Base-by-base conservation (phyloP, 2,888 invertebrate genomes). In the Sinodicranocentrus sp. region DNA sequence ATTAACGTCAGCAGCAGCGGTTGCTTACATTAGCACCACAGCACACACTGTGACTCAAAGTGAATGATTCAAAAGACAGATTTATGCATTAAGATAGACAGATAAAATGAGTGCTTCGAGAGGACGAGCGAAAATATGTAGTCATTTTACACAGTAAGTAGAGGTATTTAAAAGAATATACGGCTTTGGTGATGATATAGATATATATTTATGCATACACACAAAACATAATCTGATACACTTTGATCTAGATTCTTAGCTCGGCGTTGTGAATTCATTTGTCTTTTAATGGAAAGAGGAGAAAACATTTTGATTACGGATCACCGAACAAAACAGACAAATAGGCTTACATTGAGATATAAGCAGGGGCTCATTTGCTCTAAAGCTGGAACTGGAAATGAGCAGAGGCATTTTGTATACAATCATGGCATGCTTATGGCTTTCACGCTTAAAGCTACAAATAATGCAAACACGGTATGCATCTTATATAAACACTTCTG, bases 251-350 rank as follows among this genome's bases (percentile, higher is more conserved):
- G 43, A 65, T 48, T 48, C n/a, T 48, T 57, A 25, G 54, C 68
- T 17, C 10, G 44, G 48, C 57, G 33, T 76, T 59, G 44, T 80
- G 72, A 73, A 68, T 82, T 82, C 82, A 73, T 82, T 73, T 73
- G 67, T 68, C 82, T 82, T 68, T 59, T 82, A 82, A 82, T 82
- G 82, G 73, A 82, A 26, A 61, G 80, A 54, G 59, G 73, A 68
- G 82, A 57, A 73, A 73, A 73, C 73, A 82, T 73, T 67, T 82
- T 82, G 73, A 82, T 82, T 82, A 67, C 68, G 82, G 82, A 73
- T 82, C 82, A 82, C 67, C 73, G 82, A 67, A 44, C 68, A 68
- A 82, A 73, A 73, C 82, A 73, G 54, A 82, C 82, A 82, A 82
- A 82, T 82, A 73, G 73, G 82, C 82, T 82, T 82, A 82, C 82